Evolutionary conservation across 1,140 invertebrate genomes (phyloP).

Genomic region (Fopius arisanus): DNA sequence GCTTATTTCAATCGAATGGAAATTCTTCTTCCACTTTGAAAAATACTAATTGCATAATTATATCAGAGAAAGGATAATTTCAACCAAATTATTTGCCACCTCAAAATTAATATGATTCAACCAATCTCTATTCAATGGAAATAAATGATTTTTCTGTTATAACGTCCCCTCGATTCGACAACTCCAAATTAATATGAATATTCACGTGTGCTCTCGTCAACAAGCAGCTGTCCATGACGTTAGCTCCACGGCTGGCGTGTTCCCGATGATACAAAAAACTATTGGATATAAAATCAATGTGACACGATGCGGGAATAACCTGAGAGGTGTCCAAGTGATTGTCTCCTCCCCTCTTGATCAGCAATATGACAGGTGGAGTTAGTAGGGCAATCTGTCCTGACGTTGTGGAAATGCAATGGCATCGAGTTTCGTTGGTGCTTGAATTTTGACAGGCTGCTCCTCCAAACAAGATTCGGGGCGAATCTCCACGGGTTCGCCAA

Average conservation of each 20-base stretch:
- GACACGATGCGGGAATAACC: background rate
- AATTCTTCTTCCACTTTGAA: no score
- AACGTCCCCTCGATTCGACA: background rate
- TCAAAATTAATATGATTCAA: no score
- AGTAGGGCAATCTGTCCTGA: conserved; percentile 17
- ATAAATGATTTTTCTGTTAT: no score
- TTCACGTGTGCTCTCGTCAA: conserved; percentile 2
- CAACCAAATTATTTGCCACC: no score
- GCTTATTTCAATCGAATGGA: no score
- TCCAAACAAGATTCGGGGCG: background rate
- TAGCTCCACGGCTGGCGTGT: background rate
- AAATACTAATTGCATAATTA: no score
- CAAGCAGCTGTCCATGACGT: background rate
- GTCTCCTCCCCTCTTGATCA: no score
- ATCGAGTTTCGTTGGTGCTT: conserved; percentile 5
- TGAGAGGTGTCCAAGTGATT: background rate
- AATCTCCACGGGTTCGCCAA: background rate
- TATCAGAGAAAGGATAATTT: no score
- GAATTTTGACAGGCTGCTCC: conserved; percentile 27
- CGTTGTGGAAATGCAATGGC: conserved; percentile 17
- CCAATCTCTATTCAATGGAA: no score
- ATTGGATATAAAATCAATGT: background rate
- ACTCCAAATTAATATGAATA: background rate
- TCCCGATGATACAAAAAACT: background rate
- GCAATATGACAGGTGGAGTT: background rate